Evolutionary conservation across 2,113 vertebrate genomes (phyloP), one percentile per base, ranked within the genome.

Genomic region (Lycocorax pyrrhopterus): DNA sequence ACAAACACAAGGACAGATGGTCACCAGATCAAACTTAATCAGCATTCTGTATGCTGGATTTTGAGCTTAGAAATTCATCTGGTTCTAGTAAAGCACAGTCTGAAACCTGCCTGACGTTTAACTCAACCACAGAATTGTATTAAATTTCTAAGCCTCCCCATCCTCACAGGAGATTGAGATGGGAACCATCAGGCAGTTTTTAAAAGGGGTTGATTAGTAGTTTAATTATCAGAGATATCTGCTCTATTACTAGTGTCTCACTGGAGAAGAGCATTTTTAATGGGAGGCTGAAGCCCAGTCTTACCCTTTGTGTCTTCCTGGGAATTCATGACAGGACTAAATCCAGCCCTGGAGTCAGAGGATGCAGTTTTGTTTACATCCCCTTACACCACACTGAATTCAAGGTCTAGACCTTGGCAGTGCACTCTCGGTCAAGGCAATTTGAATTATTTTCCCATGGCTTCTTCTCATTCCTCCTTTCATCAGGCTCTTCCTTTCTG

Each of bases 1-100:
- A 91, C 96, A 96, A 95, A 96, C 83, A 90, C 79, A 95, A 83
- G 86, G 94, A 96, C 97, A 97, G 96, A 96, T 97, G 97, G 96
- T 94, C 94, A 94, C 92, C 96, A 97, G 96, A 95, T 96, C 96
- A 96, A 89, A 96, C 95, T 92, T 96, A 96, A 97, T 95, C 96
- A 97, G 89, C 84, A 87, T 96, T 96, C 94, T 91, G 82, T 95
- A 87, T 63, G 91, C 94, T 93, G 92, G 85, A 96, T 95, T 96
- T 96, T 77, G 88, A 89, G 94, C 95, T 97, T 91, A 92, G 91
- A 94, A 95, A 95, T 95, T 97, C 96, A 97, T 97, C 97, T 97
- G 96, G 96, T 95, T 97, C 90, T 92, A 94, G 83, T 97, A 95
- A 97, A 96, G 79, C 84, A 90, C 64, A 88, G 89, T 94, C 95